Evolutionary conservation across 64 coral and sea anemone species (phyloP).

Genomic region (Actinia tenebrosa): DNA sequence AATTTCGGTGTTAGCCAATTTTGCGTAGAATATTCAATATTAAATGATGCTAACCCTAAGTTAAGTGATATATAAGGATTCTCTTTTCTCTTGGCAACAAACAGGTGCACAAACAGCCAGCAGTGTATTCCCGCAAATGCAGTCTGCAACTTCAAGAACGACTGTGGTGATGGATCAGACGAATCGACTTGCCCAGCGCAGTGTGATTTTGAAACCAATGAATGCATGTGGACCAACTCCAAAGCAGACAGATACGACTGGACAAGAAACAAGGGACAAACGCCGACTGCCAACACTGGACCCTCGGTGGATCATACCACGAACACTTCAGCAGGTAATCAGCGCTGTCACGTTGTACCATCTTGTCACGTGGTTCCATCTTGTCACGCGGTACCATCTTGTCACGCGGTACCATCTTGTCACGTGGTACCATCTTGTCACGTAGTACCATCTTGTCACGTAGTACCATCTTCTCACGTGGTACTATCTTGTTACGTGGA

Average conservation of each 20-base stretch:
- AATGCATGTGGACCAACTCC: constrained; percentile 75
- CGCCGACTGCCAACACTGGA: constrained; percentile 52
- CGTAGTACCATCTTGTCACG: too few species aligned
- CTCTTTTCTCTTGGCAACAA: not conserved
- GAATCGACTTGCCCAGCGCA: constrained; percentile 58
- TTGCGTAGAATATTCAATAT: too few species aligned
- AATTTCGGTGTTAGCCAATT: too few species aligned
- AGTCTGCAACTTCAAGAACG: constrained; percentile 75
- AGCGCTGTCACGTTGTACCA: not conserved
- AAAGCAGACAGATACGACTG: constrained; percentile 80
- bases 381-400: too few species aligned
- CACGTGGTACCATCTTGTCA: too few species aligned
- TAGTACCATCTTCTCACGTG: too few species aligned
- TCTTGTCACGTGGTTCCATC: not conserved
- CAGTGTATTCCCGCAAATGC: constrained; percentile 55
- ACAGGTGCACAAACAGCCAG: constrained; percentile 38
- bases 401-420: too few species aligned
- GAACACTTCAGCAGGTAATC: constrained; percentile 49
- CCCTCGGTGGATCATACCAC: constrained; percentile 76
- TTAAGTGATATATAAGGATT: not conserved
- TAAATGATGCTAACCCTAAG: too few species aligned
- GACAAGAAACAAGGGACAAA: constrained; percentile 60
- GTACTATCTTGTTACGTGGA: too few species aligned
- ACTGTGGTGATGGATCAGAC: constrained; percentile 71
- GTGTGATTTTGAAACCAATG: constrained; percentile 71